A percentile compares a stretch with the other conserved stretches of the same genome.
These are phyloP conservation scores for Pseudomyrmex sp. DNA, from an alignment of 1,140 invertebrate species.

Conservation along the genomic window DNA sequence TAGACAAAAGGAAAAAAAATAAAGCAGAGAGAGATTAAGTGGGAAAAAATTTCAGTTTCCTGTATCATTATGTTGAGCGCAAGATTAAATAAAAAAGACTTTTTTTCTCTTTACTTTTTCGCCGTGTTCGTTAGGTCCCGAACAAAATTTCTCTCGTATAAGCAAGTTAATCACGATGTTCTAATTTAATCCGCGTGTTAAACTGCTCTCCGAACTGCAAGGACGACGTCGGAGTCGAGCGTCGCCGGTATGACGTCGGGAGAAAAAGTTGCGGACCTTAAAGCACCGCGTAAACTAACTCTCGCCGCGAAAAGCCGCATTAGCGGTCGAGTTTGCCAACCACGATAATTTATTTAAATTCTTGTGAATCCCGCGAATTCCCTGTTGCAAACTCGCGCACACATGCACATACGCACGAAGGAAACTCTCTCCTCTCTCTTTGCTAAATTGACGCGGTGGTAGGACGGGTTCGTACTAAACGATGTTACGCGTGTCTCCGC, in stretches of 20 bases:
- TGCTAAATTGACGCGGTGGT: not conserved
- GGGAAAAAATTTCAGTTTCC: not conserved
- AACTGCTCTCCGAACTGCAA: not conserved
- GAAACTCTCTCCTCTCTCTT: not conserved
- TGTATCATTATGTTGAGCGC: not conserved
- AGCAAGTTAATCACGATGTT: constrained; percentile 22
- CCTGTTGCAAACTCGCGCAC: not conserved
- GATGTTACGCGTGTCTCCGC: constrained; percentile 54
- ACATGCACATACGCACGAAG: not conserved
- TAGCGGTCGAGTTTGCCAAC: constrained; percentile 28
- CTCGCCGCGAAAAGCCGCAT: constrained; percentile 1
- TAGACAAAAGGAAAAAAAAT: not conserved
- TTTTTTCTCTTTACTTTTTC: not conserved
- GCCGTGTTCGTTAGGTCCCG: not conserved
- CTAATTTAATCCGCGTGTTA: constrained; percentile 33
- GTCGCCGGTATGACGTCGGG: not conserved
- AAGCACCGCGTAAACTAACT: constrained; percentile 17
- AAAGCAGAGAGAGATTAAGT: not conserved
- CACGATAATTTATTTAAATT: constrained; percentile 56
- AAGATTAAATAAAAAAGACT: not conserved
- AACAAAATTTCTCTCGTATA: constrained; percentile 3
- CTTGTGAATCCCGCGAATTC: not conserved
- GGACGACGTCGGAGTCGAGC: not conserved
- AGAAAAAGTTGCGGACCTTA: constrained; percentile 37
- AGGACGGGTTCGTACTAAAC: constrained; percentile 9